A percentile compares a stretch with the other conserved stretches of the same genome.
phyloP scores from a whole-genome alignment of 53 echinoderm and acorn worm species.

The Echinometra lucunter region DNA sequence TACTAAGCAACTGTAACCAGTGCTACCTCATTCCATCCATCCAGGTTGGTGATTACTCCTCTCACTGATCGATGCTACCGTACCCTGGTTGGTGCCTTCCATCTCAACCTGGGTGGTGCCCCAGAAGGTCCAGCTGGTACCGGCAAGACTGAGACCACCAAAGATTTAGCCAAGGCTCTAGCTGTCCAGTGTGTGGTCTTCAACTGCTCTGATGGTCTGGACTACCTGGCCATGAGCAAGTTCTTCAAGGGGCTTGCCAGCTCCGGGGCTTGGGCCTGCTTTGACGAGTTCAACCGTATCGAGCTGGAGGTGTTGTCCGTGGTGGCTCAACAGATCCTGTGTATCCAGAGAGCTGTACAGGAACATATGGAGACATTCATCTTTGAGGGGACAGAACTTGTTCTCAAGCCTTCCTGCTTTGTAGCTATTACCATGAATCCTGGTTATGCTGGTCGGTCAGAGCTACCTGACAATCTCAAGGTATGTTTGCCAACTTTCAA shows the following conservation, averaged over 20 bases:
- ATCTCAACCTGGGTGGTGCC: constrained; percentile 97
- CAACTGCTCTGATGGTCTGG: constrained; percentile 99
- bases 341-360: constrained; percentile 93
- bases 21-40: neutral
- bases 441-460: constrained; percentile 95
- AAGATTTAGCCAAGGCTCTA: constrained; percentile 98
- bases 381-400: constrained; percentile 94
- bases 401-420: constrained; percentile 89
- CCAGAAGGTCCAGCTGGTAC: constrained; percentile 99
- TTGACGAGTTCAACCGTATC: constrained; percentile 99
- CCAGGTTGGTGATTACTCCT: constrained; percentile 97
- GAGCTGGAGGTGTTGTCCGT: constrained; percentile 99
- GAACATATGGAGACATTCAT: constrained; percentile 79
- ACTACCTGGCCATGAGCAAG: constrained; percentile 99
- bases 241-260: constrained; percentile 99
- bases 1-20: neutral
- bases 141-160: constrained; percentile 99
- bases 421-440: constrained; percentile 99
- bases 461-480: constrained; percentile 96
- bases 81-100: constrained; percentile 97
- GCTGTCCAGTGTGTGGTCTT: constrained; percentile 99
- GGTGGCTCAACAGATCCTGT: constrained; percentile 98
- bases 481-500: constrained; percentile 23
- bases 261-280: constrained; percentile 99
- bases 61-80: constrained; percentile 99